Evolutionary conservation across 2,797 vertebrate species (phyloP).

Genomic region (Protosalanx chinensis): DNA sequence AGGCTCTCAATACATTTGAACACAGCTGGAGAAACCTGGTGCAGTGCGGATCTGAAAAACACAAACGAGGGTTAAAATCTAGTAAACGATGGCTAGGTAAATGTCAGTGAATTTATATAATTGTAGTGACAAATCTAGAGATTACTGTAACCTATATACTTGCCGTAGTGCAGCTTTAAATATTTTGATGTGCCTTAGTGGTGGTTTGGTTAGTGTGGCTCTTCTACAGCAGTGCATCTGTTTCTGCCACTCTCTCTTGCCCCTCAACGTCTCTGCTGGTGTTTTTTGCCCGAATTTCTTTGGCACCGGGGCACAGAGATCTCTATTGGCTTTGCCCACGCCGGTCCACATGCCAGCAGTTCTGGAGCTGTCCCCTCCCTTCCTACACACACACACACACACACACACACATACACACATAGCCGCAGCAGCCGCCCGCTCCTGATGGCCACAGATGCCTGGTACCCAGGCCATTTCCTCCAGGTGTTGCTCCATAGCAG

Average conservation of each 20-base stretch:
- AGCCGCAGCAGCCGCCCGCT: constrained; percentile 19
- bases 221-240: not conserved
- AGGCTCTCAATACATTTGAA: not conserved
- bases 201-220: too few relatives aligned
- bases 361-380: constrained; percentile 50
- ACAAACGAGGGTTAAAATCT: too few relatives aligned
- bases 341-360: constrained; percentile 61
- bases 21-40: not conserved
- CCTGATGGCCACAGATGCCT: constrained; percentile 75
- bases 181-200: too few relatives aligned
- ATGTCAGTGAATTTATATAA: too few relatives aligned
- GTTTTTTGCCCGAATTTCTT: constrained; percentile 27
- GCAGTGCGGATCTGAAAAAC: too few relatives aligned
- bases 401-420: constrained; percentile 19
- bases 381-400: constrained; percentile 9
- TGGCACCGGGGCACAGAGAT: constrained; percentile 54
- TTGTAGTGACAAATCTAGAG: too few relatives aligned
- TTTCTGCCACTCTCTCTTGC: not conserved
- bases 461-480: constrained; percentile 68
- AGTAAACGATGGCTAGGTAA: too few relatives aligned
- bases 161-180: too few relatives aligned
- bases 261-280: not conserved
- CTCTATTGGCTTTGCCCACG: constrained; percentile 60
- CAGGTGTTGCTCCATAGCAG: constrained; percentile 76
- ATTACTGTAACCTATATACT: not conserved